These are phyloP conservation scores for Phylloscopus trochiloides DNA, from an alignment of 2,113 vertebrate species.

Conservation along the genomic window DNA sequence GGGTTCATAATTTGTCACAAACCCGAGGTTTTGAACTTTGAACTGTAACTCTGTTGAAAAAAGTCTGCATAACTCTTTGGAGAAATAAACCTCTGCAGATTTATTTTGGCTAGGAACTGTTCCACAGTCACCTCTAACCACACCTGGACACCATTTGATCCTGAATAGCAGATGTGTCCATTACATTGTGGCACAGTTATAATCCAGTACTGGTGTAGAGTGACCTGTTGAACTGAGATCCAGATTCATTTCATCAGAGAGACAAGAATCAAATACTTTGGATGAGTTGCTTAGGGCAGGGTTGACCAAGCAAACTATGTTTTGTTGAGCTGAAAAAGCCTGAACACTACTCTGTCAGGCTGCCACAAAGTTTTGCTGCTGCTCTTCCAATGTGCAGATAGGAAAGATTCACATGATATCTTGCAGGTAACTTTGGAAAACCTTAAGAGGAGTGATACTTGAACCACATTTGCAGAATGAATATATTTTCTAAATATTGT, in stretches of 20 bases:
- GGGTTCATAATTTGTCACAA: neutral
- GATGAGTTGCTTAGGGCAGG: neutral
- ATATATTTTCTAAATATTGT: neutral
- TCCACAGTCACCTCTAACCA: neutral
- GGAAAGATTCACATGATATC: neutral
- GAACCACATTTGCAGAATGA: neutral
- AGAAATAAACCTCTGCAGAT: neutral
- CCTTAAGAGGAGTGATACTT: neutral
- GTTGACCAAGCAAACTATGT: neutral
- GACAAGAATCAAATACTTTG: neutral
- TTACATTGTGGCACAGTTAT: neutral
- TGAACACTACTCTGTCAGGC: rapidly evolving
- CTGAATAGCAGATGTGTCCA: neutral
- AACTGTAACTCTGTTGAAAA: neutral
- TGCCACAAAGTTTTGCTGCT: neutral
- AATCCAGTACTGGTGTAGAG: neutral
- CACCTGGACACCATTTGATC: neutral
- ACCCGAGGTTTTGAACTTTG: neutral
- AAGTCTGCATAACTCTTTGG: neutral
- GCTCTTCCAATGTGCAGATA: neutral
- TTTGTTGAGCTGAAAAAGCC: neutral
- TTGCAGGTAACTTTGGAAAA: neutral
- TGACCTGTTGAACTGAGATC: neutral
- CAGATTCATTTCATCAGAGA: neutral
- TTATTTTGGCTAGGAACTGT: neutral